A percentile compares a stretch with the other conserved stretches of the same genome.
Evolutionary conservation across 2,113 vertebrate genomes (phyloP).

Genomic region (Lagopus muta): DNA sequence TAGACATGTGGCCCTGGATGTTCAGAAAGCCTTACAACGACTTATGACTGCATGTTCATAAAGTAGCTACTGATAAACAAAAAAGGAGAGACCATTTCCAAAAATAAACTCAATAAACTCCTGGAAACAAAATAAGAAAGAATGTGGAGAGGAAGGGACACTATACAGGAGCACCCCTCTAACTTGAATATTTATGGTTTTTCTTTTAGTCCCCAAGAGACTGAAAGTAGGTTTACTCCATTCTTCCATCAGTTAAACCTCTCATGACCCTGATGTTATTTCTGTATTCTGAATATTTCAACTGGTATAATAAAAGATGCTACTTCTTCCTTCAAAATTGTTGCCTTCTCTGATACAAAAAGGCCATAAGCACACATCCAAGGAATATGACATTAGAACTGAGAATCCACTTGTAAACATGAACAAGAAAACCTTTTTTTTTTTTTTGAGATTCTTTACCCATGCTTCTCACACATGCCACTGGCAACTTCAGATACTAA

Average conservation of each 20-base stretch:
- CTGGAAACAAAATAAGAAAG: background rate
- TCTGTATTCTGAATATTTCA: background rate
- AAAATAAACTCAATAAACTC: background rate
- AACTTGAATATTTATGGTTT: background rate
- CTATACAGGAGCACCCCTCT: background rate
- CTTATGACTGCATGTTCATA: background rate
- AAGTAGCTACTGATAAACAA: background rate
- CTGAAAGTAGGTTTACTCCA: background rate
- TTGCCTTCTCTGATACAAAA: background rate
- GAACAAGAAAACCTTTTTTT: background rate
- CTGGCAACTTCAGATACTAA: background rate
- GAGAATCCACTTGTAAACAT: background rate
- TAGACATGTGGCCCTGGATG: background rate
- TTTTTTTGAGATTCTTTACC: background rate
- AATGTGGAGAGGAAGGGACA: background rate
- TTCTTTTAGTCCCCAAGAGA: background rate
- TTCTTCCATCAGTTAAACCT: background rate
- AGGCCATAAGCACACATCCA: background rate
- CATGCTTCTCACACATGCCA: accelerated
- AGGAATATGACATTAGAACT: background rate
- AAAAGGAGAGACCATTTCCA: background rate
- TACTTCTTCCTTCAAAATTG: background rate
- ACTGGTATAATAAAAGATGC: background rate
- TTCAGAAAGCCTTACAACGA: background rate
- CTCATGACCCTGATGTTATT: background rate